Evolutionary conservation across 2,888 invertebrate genomes (phyloP), one percentile per base, ranked within the genome.

Genomic region (Platycheirus rosarum): DNA sequence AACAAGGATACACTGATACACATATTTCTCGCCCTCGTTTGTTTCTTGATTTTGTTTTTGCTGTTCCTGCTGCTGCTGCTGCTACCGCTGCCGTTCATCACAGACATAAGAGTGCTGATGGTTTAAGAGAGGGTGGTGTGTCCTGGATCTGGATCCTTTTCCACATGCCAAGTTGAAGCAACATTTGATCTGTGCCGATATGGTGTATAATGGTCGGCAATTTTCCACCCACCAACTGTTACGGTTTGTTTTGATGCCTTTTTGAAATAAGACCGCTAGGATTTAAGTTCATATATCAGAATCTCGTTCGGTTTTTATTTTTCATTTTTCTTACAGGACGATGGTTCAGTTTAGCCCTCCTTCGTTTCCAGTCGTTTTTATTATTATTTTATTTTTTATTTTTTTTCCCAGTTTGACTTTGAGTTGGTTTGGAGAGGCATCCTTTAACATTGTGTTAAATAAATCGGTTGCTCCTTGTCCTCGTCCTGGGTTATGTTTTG

Each of bases 191-290:
- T 76, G 71, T 26, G 79, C 75, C 80, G 80, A 77, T 77, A 77
- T 77, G 77, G 66, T 71, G 66, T 62, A 76, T 82, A 82, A 82
- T 82, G 80, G 80, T 55, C 71, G 71, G 71, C 71, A 76, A 80
- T 80, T 76, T 76, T 71, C 76, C 70, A 60, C 71, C 70, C 76
- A 71, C 71, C 60, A 40, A 51, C 57, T 62, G 79, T 65, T 49
- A 76, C 60, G 68, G 77, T 74, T 82, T 80, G 84, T 85, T 85
- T 77, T 85, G 77, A 78, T 80, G 77, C 71, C 77, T 73, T 82
- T 85, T 82, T 85, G 85, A 85, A 85, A 85, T 85, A 85, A 85
- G 85, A 85, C 85, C 85, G 63, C 71, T 85, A 84, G 85, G 85
- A 85, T 73, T 84, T 79, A 44, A 80, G 80, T 82, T 73, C 80